These are phyloP conservation scores for Troilus luridus DNA, from an alignment of 2,888 invertebrate species.

Conservation along the genomic window DNA sequence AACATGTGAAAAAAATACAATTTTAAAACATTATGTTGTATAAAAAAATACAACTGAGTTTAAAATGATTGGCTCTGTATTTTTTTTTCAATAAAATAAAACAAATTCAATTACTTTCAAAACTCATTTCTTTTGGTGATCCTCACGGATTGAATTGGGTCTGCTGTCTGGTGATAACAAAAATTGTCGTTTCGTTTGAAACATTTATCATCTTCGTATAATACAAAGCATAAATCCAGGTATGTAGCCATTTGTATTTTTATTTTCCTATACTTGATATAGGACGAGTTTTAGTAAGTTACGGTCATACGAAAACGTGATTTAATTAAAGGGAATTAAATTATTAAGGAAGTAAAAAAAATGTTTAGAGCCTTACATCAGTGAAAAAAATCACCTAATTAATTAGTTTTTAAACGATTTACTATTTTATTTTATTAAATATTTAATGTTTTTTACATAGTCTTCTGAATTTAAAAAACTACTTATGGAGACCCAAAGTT, in stretches of 20 bases:
- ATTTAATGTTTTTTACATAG: too few relatives aligned
- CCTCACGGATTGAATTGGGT: background rate
- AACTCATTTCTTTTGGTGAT: constrained; percentile 7
- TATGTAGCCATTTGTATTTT: background rate
- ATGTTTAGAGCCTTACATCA: too few relatives aligned
- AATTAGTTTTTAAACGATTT: too few relatives aligned
- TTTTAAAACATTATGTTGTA: too few relatives aligned
- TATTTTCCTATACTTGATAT: background rate
- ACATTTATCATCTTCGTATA: background rate
- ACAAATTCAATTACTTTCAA: background rate
- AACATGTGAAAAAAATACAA: too few relatives aligned
- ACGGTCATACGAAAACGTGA: background rate
- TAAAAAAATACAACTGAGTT: background rate
- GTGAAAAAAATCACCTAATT: too few relatives aligned
- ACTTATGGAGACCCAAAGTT: too few relatives aligned
- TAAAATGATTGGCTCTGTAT: background rate
- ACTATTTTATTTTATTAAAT: too few relatives aligned
- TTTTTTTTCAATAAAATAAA: background rate
- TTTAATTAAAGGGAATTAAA: background rate
- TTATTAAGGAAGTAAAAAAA: background rate
- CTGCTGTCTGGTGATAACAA: background rate
- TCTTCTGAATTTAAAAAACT: too few relatives aligned
- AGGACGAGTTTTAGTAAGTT: background rate
- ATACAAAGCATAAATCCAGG: background rate
- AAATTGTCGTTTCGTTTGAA: background rate